Conservation (phyloP, 2,797 vertebrate species). For the Pangasius djambal region DNA sequence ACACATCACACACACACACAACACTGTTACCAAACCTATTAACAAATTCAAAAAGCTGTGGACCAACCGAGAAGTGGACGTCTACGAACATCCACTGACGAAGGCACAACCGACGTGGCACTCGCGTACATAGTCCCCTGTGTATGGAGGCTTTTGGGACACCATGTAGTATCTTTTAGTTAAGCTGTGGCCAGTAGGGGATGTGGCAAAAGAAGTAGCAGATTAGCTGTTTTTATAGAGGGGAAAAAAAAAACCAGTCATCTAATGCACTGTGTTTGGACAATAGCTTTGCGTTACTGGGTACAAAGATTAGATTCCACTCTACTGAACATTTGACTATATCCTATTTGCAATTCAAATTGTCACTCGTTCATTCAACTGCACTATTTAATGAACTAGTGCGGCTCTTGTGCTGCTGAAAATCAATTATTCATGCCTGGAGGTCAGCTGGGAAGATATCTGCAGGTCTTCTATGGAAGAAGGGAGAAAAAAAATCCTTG, state of each 20-base stretch:
- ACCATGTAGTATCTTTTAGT: no score
- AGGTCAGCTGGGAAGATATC: neutral
- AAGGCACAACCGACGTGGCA: no score
- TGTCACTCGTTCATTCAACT: constrained; percentile 14
- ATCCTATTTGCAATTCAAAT: constrained; percentile 25
- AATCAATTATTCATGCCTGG: constrained; percentile 14
- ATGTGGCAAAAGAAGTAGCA: neutral
- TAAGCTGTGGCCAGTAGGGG: neutral
- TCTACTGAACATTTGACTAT: constrained; percentile 27
- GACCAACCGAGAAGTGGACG: no score
- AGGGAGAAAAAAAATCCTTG: neutral
- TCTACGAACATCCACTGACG: no score
- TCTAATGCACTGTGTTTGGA: neutral
- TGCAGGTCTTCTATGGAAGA: neutral
- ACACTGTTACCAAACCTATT: no score
- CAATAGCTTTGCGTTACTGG: neutral
- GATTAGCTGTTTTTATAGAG: neutral
- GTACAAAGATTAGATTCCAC: neutral
- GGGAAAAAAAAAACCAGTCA: no score
- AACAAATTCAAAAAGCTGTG: no score
- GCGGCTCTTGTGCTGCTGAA: neutral
- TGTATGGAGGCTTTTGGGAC: no score
- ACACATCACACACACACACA: no score
- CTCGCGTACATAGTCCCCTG: no score
- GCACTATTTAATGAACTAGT: constrained; percentile 27